Evolutionary conservation across 1,140 invertebrate genomes (phyloP).

Genomic region (Wiebesia pumilae): DNA sequence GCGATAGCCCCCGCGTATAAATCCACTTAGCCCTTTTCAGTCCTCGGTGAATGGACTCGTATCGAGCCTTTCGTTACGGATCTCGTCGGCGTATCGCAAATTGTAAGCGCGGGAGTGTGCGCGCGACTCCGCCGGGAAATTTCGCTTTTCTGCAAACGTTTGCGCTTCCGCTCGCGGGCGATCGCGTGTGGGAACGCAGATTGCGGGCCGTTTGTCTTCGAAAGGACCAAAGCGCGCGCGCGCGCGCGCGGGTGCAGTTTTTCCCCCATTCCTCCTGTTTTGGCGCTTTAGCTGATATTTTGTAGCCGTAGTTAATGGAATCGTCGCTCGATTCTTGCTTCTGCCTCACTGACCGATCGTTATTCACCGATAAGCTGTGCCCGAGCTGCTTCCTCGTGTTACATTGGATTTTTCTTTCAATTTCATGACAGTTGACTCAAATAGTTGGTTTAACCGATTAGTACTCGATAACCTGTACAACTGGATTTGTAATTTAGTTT

Average conservation of each 20-base stretch:
- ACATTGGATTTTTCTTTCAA: not conserved
- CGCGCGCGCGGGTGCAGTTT: not conserved
- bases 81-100: not conserved
- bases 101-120: not conserved
- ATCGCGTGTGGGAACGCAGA: not conserved
- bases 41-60: not conserved
- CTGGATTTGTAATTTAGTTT: too few species aligned
- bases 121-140: not conserved
- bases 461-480: too few species aligned
- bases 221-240: not conserved
- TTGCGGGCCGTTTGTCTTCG: not conserved
- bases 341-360: not conserved
- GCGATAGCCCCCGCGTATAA: not conserved
- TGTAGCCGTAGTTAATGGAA: not conserved
- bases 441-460: too few species aligned
- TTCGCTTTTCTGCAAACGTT: slow-evolving; percentile 31
- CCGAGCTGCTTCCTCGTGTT: not conserved
- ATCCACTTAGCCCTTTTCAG: slow-evolving; percentile 26
- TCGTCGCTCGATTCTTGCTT: not conserved
- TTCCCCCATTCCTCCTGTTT: too few species aligned
- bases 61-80: not conserved
- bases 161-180: not conserved
- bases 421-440: too few species aligned
- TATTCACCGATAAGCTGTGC: not conserved
- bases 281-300: not conserved